phyloP scores from a whole-genome alignment of 2,888 invertebrate genomes.

The Xanthia togata region DNA sequence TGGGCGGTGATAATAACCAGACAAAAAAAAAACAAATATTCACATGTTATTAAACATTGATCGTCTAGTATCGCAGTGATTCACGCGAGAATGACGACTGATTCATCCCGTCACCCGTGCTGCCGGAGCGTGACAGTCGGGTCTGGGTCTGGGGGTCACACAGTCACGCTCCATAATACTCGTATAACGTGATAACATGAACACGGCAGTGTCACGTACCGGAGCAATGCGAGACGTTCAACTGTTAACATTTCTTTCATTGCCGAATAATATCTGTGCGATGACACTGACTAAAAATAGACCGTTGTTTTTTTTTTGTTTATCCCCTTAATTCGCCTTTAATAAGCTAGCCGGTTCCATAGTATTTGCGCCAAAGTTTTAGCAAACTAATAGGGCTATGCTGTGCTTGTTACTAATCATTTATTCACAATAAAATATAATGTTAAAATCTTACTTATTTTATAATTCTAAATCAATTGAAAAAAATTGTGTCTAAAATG shows the following conservation, averaged over 20 bases:
- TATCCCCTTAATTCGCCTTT: too few species aligned
- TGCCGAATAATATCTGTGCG: slow-evolving; percentile 15
- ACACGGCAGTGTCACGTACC: slow-evolving; percentile 39
- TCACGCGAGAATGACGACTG: slow-evolving; percentile 35
- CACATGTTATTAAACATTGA: slow-evolving; percentile 20
- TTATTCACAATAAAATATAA: background rate
- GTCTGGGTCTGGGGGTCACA: slow-evolving; percentile 36
- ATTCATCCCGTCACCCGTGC: slow-evolving; percentile 44
- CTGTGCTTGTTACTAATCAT: background rate
- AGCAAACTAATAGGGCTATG: background rate
- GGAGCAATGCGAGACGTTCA: slow-evolving; percentile 19
- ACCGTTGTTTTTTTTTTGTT: background rate
- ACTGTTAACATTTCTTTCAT: slow-evolving; percentile 17
- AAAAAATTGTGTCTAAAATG: too few species aligned
- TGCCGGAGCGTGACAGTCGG: slow-evolving; percentile 38
- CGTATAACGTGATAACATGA: slow-evolving; percentile 41
- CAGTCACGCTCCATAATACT: slow-evolving; percentile 34
- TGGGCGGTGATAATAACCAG: slow-evolving; percentile 6
- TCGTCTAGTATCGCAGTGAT: slow-evolving; percentile 25
- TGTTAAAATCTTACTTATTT: too few species aligned
- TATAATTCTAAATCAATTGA: too few species aligned
- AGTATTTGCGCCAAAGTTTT: slow-evolving; percentile 1
- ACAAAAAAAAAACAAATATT: slow-evolving; percentile 2
- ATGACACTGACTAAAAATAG: slow-evolving; percentile 31
- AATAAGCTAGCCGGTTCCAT: background rate